Evolutionary conservation across 1,140 invertebrate species (phyloP), one percentile per base, ranked within the genome.

Genomic region (Nebria ingens): DNA sequence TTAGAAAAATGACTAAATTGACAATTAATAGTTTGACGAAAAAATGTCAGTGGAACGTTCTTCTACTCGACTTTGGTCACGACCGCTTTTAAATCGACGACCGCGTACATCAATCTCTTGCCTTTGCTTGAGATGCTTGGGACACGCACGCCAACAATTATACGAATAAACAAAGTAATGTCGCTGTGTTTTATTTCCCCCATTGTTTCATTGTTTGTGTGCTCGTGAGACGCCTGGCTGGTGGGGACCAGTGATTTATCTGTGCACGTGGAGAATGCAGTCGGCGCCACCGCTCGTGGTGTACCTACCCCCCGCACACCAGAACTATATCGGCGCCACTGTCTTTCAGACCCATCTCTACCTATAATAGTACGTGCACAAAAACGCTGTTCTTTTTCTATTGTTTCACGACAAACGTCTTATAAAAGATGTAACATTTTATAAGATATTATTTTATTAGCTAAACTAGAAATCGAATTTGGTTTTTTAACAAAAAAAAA

Each of bases 181-280:
- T 66, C 64, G 59, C 59, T 58, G 59, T 65, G 62, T 68, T 70
- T 66, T 68, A 70, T 70, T 70, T 65, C 62, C 65, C 65, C 68
- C 58, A 70, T 70, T 70, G 68, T 70, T 68, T 70, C 67, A 70
- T 70, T 70, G 68, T 70, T 66, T 68, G 62, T 62, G 61, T 57
- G 62, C 60, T 66, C 68, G 68, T 68, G 68, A 67, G 63, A 65
- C 62, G 66, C 65, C 60, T 64, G 54, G 63, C 67, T 65, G n/a
- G n/a, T n/a, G 67, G 65, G 67, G 62, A 63, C 57, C 65, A 56
- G 68, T 70, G 66, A 70, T 70, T 70, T 70, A 70, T 70, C 58
- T 64, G 65, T 65, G 65, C 64, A 64, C 65, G 65, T 64, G 67
- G 68, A 62, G 67, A 68, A 70, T 70, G 68, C 68, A 68, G 65